These are phyloP conservation scores for Thamnophis sirtalis DNA, from an alignment of 2,113 vertebrate genomes.

Conservation along the genomic window DNA sequence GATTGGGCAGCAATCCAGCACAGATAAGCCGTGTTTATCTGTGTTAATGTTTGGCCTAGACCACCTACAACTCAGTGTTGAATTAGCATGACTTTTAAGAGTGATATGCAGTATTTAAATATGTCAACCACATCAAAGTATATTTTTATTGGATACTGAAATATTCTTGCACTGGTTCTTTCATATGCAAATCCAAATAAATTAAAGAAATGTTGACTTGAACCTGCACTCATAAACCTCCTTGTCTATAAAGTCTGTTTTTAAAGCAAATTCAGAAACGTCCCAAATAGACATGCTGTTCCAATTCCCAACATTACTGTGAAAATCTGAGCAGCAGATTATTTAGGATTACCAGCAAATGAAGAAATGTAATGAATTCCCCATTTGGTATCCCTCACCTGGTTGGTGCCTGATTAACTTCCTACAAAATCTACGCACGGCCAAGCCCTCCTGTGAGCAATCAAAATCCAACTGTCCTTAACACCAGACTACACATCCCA, in stretches of 20 bases:
- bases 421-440: not conserved
- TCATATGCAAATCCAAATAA: not conserved
- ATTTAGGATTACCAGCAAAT: not conserved
- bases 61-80: not conserved
- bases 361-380: not conserved
- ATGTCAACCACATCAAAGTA: not conserved
- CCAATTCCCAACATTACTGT: not conserved
- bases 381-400: not conserved
- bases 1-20: too few species aligned
- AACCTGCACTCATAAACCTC: not conserved
- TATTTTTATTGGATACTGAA: not conserved
- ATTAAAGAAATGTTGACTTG: not conserved
- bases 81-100: not conserved
- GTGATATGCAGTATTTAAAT: not conserved
- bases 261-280: not conserved
- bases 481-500: not conserved
- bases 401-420: not conserved
- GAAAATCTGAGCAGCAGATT: not conserved
- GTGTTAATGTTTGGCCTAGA: too few species aligned
- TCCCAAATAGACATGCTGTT: not conserved
- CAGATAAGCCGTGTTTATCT: too few species aligned
- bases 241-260: not conserved
- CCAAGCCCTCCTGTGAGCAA: not conserved
- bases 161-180: not conserved
- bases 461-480: not conserved